Percentiles rank a stretch among this genome's conserved stretches.
phyloP scores from a whole-genome alignment of 2,888 invertebrate genomes.

The Cephus rjabovi region DNA sequence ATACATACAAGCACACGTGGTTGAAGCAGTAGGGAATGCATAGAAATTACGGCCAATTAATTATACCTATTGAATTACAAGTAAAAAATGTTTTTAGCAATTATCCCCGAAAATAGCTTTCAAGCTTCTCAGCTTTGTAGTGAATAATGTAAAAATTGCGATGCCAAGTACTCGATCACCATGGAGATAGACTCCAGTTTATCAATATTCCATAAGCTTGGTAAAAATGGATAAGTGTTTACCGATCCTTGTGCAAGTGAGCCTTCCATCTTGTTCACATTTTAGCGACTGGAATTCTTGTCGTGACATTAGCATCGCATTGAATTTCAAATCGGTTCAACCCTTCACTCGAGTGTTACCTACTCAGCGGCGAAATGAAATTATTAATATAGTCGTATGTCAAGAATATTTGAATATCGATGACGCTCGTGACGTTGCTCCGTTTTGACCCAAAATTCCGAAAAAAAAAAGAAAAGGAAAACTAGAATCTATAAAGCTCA shows the following conservation, averaged over 20 bases:
- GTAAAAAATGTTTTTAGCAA: too few species aligned
- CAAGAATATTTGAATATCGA: conserved; percentile 19
- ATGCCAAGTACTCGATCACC: neutral
- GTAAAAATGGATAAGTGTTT: conserved; percentile 60
- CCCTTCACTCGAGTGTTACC: conserved; percentile 48
- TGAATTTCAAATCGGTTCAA: conserved; percentile 61
- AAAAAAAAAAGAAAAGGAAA: neutral
- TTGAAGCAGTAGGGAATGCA: too few species aligned
- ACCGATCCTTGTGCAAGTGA: conserved; percentile 29
- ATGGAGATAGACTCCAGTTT: conserved; percentile 31
- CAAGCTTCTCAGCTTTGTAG: neutral
- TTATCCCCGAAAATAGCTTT: too few species aligned
- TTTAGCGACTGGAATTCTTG: conserved; percentile 40
- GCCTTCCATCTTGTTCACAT: conserved; percentile 50
- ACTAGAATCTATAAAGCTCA: neutral
- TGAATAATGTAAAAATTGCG: neutral
- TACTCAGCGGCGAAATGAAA: conserved; percentile 51
- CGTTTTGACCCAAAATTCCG: neutral
- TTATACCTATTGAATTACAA: too few species aligned
- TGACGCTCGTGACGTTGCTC: neutral
- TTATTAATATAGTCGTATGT: conserved; percentile 52
- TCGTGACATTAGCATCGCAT: conserved; percentile 59
- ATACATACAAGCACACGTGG: too few species aligned
- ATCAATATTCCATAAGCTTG: conserved; percentile 62
- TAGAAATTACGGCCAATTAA: too few species aligned